phyloP scores from a whole-genome alignment of 2,797 vertebrate species.

The Spea hammondii region DNA sequence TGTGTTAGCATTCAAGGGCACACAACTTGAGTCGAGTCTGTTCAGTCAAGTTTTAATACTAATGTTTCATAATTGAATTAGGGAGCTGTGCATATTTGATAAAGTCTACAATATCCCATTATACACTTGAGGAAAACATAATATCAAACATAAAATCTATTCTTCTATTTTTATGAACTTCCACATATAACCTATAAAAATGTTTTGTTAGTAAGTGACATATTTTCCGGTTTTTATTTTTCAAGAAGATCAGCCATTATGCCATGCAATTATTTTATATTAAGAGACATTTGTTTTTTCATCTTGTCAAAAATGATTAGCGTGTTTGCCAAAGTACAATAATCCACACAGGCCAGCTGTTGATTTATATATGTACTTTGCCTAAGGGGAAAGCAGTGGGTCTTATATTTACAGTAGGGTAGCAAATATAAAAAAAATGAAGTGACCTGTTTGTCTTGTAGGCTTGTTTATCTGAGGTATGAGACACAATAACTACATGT shows the following conservation, averaged over 20 bases:
- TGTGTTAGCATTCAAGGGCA: too few species aligned
- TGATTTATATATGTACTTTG: slow-evolving; percentile 42
- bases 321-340: slow-evolving; percentile 25
- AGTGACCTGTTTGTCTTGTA: neutral
- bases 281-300: slow-evolving; percentile 25
- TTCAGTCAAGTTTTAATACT: too few species aligned
- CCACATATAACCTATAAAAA: neutral
- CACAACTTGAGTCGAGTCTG: too few species aligned
- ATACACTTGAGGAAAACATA: too few species aligned
- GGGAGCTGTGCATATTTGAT: too few species aligned
- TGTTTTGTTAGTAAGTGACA: slow-evolving; percentile 9
- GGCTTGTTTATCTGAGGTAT: neutral
- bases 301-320: slow-evolving; percentile 42
- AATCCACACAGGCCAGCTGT: slow-evolving; percentile 16
- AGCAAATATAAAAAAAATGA: slow-evolving; percentile 33
- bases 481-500: neutral
- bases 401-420: slow-evolving; percentile 27
- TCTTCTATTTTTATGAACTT: neutral
- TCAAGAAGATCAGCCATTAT: neutral
- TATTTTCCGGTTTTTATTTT: neutral
- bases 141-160: too few species aligned
- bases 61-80: too few species aligned
- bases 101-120: too few species aligned
- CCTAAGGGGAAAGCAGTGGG: slow-evolving; percentile 19
- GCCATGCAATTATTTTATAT: slow-evolving; percentile 11